Evolutionary conservation across 30 jellyfish, hydroid and myxozoan species (phyloP).

Genomic region (Chrysaora quinquecirrha): DNA sequence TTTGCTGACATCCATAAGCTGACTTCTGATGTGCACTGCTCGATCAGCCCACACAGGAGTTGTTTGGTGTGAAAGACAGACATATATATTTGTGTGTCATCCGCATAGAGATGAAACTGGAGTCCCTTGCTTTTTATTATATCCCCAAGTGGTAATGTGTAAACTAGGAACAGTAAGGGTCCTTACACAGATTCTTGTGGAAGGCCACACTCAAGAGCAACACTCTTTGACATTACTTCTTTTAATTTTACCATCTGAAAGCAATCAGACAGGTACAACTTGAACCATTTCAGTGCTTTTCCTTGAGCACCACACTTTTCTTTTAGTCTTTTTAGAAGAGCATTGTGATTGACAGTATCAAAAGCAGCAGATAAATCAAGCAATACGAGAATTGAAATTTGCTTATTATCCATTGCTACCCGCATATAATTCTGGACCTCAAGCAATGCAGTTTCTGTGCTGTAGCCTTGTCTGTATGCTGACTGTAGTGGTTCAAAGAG

Average conservation of each 20-base stretch:
- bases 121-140: conserved; percentile 35
- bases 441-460: conserved; percentile 71
- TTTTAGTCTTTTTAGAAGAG: conserved; percentile 45
- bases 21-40: conserved; percentile 31
- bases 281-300: conserved; percentile 32
- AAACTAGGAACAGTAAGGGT: conserved; percentile 6
- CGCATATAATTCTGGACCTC: conserved; percentile 52
- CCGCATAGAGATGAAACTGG: conserved; percentile 43
- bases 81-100: conserved; percentile 4
- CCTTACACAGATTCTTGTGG: conserved; percentile 54
- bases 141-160: conserved; percentile 34
- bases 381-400: conserved; percentile 55
- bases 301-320: conserved; percentile 48
- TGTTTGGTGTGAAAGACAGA: conserved; percentile 13
- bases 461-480: conserved; percentile 52
- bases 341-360: conserved; percentile 60
- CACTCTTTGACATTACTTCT: conserved; percentile 5
- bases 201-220: conserved; percentile 15
- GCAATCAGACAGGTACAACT: conserved; percentile 6
- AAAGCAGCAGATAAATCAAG: conserved; percentile 74
- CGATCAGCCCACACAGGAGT: not conserved
- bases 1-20: conserved; percentile 33
- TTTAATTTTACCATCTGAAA: conserved; percentile 21
- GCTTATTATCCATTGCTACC: conserved; percentile 62
- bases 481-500: conserved; percentile 69